Conservation (phyloP, 2,888 invertebrate genomes). For the Latrodectus elegans region DNA sequence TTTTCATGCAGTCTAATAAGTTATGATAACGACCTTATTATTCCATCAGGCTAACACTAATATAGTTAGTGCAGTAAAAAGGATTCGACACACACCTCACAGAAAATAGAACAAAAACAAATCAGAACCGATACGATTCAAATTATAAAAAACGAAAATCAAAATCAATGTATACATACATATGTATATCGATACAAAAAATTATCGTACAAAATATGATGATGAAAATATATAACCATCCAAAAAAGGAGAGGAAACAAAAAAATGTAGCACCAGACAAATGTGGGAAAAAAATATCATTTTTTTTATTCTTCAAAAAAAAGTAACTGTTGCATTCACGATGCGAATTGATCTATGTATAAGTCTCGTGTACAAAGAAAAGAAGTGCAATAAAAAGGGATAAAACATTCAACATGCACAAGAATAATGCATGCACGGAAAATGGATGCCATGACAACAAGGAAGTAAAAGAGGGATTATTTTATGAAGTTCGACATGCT, state of each 20-base stretch:
- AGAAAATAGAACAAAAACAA: conserved; percentile 41
- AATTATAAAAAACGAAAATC: conserved; percentile 37
- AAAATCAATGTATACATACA: not conserved
- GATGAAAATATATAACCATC: conserved; percentile 57
- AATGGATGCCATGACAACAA: too few species aligned
- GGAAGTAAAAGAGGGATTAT: not conserved
- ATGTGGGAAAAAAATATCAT: conserved; percentile 31
- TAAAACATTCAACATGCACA: too few species aligned
- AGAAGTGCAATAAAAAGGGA: not conserved
- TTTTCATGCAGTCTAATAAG: not conserved
- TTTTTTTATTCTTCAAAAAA: conserved; percentile 40
- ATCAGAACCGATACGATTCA: conserved; percentile 38
- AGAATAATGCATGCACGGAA: too few species aligned
- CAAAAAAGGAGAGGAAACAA: conserved; percentile 56
- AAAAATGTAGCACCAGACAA: conserved; percentile 32
- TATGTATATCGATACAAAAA: conserved; percentile 51
- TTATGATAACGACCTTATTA: conserved; percentile 25
- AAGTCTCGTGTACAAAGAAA: not conserved
- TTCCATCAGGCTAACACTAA: conserved; percentile 53
- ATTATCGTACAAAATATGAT: conserved; percentile 59
- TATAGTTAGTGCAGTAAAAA: conserved; percentile 52
- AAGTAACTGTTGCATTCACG: too few species aligned
- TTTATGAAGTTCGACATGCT: not conserved
- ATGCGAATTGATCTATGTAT: too few species aligned
- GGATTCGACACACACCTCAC: conserved; percentile 31